phyloP scores from a whole-genome alignment of 2,113 vertebrate genomes.

The Eudyptes chrysolophus region DNA sequence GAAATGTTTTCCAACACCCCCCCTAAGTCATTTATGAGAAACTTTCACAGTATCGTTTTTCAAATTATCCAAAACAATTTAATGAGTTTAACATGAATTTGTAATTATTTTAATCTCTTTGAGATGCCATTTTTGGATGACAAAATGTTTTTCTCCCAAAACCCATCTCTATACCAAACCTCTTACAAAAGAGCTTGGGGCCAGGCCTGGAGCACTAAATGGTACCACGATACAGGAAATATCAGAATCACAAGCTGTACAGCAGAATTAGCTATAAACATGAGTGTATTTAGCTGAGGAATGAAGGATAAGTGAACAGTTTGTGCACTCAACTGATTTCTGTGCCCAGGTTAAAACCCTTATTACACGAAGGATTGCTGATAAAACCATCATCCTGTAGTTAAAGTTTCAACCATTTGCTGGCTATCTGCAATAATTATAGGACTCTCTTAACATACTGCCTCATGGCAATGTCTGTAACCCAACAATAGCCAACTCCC shows the following conservation, averaged over 20 bases:
- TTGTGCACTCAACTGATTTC: not conserved
- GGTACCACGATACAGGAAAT: not conserved
- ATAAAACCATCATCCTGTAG: too few species aligned
- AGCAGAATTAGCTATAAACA: not conserved
- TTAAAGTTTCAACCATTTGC: not conserved
- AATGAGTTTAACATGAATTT: slow-evolving; percentile 63
- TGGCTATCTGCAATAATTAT: not conserved
- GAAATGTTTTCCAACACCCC: not conserved
- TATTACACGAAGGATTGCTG: fast-evolving
- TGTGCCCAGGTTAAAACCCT: not conserved
- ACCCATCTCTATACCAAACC: not conserved
- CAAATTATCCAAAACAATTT: slow-evolving; percentile 40
- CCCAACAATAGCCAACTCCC: not conserved
- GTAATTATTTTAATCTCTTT: slow-evolving; percentile 54
- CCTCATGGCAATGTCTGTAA: not conserved
- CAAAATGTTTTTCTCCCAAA: slow-evolving; percentile 51
- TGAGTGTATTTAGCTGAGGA: not conserved
- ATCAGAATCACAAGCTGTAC: not conserved
- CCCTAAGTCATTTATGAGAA: not conserved
- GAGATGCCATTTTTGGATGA: slow-evolving; percentile 60
- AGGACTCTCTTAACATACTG: not conserved
- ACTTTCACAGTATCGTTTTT: slow-evolving; percentile 12
- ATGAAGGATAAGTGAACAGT: not conserved
- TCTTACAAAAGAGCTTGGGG: slow-evolving; percentile 21
- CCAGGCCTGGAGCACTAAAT: not conserved